Evolutionary conservation across 2,113 vertebrate genomes (phyloP), one percentile per base, ranked within the genome.

Genomic region (Cinclus cinclus): DNA sequence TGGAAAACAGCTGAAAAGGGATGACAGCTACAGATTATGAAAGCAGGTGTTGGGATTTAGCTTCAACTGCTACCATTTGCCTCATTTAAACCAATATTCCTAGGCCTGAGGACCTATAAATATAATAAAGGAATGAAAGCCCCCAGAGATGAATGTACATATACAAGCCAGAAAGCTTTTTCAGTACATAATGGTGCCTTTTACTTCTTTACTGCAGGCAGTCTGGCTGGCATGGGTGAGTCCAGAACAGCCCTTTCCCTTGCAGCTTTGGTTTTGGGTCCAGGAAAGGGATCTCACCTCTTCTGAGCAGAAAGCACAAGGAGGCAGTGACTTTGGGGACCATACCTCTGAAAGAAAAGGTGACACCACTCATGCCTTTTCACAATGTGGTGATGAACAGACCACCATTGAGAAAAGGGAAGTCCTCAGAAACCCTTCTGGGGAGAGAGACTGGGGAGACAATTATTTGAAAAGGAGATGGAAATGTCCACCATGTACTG

Each of bases 401-500:
- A 31, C 14, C 13, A 44, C 22, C 7, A 2, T 44, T 37, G 28
- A 52, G 37, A 69, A 90, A 86, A 22, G 8, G 9, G 4, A 70
- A 4, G 11, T 39, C 44, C 39, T 67, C 27, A 63, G 44, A 37
- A 78, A 75, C 23, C 1, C 0, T 20, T 4, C 0, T 81, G 35
- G 5, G 30, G 19, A 42, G 30, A 78, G 33, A 71, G 5, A 41
- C 30, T 47, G 19, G n/a, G 69, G 25, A 74, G 44, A 35, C 25
- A 37, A 12, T 9, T 11, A 53, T 17, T 21, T 58, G 41, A 77
- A 60, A 59, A 80, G 24, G 23, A 67, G 64, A 78, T 82, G 33
- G 33, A 75, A 33, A 30, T 2, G 0, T 50, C n/a, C 11, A 17
- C 37, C 15, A n/a, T 0, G 0, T 4, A 42, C 18, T 7, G 3